phyloP scores from a whole-genome alignment of 2,888 invertebrate genomes.

The Homarus gammarus region DNA sequence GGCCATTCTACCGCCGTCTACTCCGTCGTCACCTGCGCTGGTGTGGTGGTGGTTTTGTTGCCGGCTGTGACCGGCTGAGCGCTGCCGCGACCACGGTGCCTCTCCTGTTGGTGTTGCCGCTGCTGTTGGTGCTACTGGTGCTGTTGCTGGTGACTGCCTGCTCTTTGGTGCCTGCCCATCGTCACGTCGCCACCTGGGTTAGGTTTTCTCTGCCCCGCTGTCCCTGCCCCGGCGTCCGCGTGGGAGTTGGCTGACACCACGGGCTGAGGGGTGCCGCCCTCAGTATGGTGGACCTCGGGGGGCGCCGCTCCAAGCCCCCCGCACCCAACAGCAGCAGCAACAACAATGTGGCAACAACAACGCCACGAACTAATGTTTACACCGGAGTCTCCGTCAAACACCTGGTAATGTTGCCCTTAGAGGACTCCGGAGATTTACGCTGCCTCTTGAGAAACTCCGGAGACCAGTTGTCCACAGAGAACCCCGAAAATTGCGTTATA shows the following conservation, averaged over 20 bases:
- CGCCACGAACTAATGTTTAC: slow-evolving; percentile 50
- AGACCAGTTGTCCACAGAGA: too few species aligned
- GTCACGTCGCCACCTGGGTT: slow-evolving; percentile 34
- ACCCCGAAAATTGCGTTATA: too few species aligned
- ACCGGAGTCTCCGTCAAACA: slow-evolving; percentile 69
- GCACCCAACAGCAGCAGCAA: slow-evolving; percentile 34
- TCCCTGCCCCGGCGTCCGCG: slow-evolving; percentile 56
- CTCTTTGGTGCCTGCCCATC: slow-evolving; percentile 39
- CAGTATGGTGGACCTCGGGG: slow-evolving; percentile 69
- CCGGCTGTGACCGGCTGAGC: slow-evolving; percentile 16
- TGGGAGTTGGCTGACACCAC: slow-evolving; percentile 66
- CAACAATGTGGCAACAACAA: slow-evolving; percentile 1
- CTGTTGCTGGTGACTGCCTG: slow-evolving; percentile 48
- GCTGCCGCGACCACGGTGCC: slow-evolving; percentile 50
- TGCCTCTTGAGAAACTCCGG: not conserved
- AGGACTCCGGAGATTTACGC: not conserved
- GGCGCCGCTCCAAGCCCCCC: slow-evolving; percentile 66
- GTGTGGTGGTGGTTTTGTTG: slow-evolving; percentile 12
- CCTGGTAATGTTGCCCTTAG: slow-evolving; percentile 42
- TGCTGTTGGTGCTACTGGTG: slow-evolving; percentile 51
- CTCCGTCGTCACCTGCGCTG: slow-evolving; percentile 32
- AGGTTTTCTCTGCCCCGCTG: slow-evolving; percentile 40
- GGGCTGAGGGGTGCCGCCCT: slow-evolving; percentile 59
- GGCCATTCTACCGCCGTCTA: not conserved
- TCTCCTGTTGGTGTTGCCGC: slow-evolving; percentile 39